A percentile compares a stretch with the other conserved stretches of the same genome.
phyloP scores from a whole-genome alignment of 2,797 vertebrate species.

The Calcarius lapponicus region DNA sequence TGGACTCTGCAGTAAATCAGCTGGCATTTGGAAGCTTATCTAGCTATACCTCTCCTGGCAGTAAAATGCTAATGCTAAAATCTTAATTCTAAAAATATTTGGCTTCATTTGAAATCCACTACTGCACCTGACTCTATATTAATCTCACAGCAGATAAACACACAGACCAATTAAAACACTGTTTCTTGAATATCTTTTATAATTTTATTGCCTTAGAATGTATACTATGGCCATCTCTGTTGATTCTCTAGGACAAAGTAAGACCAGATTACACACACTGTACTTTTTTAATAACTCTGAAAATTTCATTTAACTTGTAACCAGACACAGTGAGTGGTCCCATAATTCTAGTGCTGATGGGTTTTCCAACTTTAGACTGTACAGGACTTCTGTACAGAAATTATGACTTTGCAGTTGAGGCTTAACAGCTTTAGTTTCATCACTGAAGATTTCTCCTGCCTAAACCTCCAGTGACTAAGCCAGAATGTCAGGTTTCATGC shows the following conservation, averaged over 20 bases:
- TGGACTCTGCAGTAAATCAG: background rate
- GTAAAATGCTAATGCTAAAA: background rate
- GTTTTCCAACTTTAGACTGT: background rate
- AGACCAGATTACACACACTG: background rate
- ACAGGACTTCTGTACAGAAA: background rate
- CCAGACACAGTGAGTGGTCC: background rate
- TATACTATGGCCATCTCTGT: background rate
- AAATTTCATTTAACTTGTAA: background rate
- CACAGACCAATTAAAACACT: background rate
- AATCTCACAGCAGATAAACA: background rate
- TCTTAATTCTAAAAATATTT: constrained; percentile 5
- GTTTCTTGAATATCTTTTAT: background rate
- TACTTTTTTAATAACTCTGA: background rate
- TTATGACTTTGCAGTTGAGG: background rate
- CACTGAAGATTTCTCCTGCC: background rate
- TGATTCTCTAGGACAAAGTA: background rate
- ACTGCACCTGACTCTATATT: background rate
- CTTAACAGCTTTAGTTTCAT: background rate
- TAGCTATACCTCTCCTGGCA: background rate
- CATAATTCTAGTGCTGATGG: background rate
- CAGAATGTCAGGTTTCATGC: background rate
- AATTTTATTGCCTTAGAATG: background rate
- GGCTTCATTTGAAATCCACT: background rate
- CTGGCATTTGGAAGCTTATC: background rate
- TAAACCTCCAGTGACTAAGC: background rate